phyloP scores from a whole-genome alignment of 2,888 invertebrate species.

The Cyclophora albipunctata region DNA sequence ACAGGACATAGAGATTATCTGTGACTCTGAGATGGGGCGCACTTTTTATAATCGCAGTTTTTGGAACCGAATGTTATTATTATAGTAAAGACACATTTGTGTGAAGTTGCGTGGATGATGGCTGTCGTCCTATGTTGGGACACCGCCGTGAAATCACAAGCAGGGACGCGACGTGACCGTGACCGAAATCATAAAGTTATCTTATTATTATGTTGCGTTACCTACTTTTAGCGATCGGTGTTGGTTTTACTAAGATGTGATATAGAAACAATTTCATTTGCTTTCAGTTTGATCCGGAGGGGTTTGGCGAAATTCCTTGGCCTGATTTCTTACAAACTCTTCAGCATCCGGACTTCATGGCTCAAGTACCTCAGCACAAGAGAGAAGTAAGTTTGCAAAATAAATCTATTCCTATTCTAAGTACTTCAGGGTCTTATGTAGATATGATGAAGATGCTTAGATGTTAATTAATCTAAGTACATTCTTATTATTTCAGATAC shows the following conservation, averaged over 20 bases:
- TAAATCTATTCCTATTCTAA: constrained; percentile 1
- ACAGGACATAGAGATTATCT: constrained; percentile 57
- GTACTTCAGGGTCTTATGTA: constrained; percentile 28
- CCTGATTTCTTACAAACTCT: constrained; percentile 87
- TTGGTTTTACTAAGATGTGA: constrained; percentile 4
- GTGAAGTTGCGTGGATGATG: constrained; percentile 39
- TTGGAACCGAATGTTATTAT: constrained; percentile 43
- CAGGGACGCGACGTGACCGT: constrained; percentile 41
- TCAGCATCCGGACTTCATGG: constrained; percentile 83
- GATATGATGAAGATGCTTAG: background rate
- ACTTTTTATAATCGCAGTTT: constrained; percentile 57
- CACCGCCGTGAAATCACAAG: constrained; percentile 48
- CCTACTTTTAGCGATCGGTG: background rate
- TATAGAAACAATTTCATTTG: background rate
- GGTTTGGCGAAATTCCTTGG: constrained; percentile 94
- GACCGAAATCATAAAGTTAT: constrained; percentile 2
- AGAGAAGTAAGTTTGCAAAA: constrained; percentile 72
- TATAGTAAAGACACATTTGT: constrained; percentile 45
- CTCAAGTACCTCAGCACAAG: constrained; percentile 84
- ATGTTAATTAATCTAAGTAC: background rate
- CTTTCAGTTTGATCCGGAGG: constrained; percentile 91
- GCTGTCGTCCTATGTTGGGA: constrained; percentile 38
- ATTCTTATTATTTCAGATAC: constrained; percentile 53
- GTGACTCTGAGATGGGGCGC: constrained; percentile 49
- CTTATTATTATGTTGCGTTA: no score